phyloP scores from a whole-genome alignment of 2,113 vertebrate genomes.

The Sakesphorus luctuosus region DNA sequence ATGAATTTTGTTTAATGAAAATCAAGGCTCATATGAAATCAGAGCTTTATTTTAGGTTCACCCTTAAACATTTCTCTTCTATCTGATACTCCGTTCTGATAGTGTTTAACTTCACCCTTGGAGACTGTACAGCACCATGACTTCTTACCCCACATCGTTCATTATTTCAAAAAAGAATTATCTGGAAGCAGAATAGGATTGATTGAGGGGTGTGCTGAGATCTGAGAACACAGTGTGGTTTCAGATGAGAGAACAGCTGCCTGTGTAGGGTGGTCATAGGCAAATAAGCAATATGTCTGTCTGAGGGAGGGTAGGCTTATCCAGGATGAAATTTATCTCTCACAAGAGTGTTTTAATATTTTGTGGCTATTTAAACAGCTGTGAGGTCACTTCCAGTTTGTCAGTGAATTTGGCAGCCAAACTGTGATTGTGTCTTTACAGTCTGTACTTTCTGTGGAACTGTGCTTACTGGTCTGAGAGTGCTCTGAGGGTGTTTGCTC shows the following conservation, averaged over 20 bases:
- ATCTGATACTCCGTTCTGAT: not conserved
- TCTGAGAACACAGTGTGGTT: slow-evolving; percentile 32
- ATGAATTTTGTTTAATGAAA: not conserved
- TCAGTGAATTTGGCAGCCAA: slow-evolving; percentile 64
- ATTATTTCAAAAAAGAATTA: not conserved
- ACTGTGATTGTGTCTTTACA: slow-evolving; percentile 46
- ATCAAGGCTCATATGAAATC: not conserved
- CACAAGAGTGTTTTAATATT: slow-evolving; percentile 70
- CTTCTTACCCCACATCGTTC: not conserved
- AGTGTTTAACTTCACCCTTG: not conserved
- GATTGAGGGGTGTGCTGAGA: slow-evolving; percentile 27
- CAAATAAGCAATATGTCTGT: slow-evolving; percentile 63
- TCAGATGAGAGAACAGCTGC: slow-evolving; percentile 68
- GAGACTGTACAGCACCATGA: not conserved
- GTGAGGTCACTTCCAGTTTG: slow-evolving; percentile 72
- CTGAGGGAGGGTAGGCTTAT: slow-evolving; percentile 48
- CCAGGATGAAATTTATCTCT: slow-evolving; percentile 70
- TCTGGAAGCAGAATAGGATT: slow-evolving; percentile 44
- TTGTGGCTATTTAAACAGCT: slow-evolving; percentile 78
- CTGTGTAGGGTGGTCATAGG: slow-evolving; percentile 47
- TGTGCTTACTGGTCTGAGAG: slow-evolving; percentile 18
- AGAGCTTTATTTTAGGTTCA: not conserved
- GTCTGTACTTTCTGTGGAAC: slow-evolving; percentile 7
- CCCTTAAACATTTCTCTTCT: not conserved
- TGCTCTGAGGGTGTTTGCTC: not conserved